These are phyloP conservation scores for Atrichornis clamosus DNA, from an alignment of 2,113 vertebrate genomes.

Conservation along the genomic window DNA sequence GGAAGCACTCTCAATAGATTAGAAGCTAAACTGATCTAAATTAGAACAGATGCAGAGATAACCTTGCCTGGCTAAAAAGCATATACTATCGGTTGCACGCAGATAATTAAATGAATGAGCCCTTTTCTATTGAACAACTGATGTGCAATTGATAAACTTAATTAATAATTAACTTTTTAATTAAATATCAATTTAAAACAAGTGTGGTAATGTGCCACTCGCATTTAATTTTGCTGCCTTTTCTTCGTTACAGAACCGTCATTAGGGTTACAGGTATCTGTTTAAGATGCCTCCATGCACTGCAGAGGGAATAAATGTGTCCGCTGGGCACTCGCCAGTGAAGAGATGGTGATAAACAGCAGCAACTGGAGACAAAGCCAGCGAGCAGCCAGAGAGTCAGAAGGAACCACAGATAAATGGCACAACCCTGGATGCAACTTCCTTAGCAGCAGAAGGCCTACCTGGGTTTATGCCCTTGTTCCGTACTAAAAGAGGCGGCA, in stretches of 20 bases:
- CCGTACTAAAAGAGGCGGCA: rapidly evolving
- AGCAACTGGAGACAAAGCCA: not conserved
- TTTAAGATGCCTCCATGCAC: slow-evolving; percentile 35
- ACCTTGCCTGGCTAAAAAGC: slow-evolving; percentile 79
- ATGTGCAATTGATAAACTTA: slow-evolving; percentile 77
- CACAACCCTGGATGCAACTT: not conserved
- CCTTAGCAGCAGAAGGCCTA: not conserved
- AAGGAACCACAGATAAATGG: not conserved
- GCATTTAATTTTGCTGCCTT: slow-evolving; percentile 63
- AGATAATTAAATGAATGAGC: slow-evolving; percentile 81
- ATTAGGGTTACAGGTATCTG: slow-evolving; percentile 52
- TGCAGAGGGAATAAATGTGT: slow-evolving; percentile 42
- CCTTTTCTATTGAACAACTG: slow-evolving; percentile 79
- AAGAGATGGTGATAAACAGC: slow-evolving; percentile 1
- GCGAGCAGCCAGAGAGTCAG: not conserved
- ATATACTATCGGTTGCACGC: slow-evolving; percentile 72
- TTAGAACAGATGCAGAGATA: slow-evolving; percentile 79
- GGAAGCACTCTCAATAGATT: slow-evolving; percentile 70
- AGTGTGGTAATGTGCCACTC: slow-evolving; percentile 69
- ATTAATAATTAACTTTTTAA: slow-evolving; percentile 89
- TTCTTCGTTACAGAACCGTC: slow-evolving; percentile 31
- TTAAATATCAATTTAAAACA: slow-evolving; percentile 81
- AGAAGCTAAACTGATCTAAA: slow-evolving; percentile 69
- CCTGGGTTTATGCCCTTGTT: not conserved
- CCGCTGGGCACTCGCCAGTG: slow-evolving; percentile 7